Evolutionary conservation across 2,113 vertebrate genomes (phyloP).

Genomic region (Acanthochromis polyacanthus): DNA sequence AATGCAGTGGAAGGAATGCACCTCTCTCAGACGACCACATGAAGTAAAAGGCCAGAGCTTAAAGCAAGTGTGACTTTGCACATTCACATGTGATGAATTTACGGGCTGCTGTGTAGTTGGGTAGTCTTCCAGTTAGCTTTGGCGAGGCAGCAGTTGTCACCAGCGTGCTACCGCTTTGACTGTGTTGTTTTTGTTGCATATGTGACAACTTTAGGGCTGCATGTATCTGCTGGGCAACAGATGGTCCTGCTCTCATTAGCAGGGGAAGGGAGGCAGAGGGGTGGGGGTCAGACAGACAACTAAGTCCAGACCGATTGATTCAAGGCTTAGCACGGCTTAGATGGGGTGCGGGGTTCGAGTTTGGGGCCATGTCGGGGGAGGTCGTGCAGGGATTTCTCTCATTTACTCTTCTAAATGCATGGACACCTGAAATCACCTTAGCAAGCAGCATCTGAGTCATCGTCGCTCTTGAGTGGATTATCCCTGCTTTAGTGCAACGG

Average conservation of each 20-base stretch:
- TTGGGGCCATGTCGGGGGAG: constrained; percentile 28
- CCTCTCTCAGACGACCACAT: not conserved
- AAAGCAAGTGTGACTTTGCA: not conserved
- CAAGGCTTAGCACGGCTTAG: constrained; percentile 75
- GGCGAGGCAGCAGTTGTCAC: not conserved
- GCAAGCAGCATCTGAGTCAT: constrained; percentile 45
- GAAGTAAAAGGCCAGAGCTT: not conserved
- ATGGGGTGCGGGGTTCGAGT: constrained; percentile 43
- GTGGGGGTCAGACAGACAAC: constrained; percentile 76
- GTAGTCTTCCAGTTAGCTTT: not conserved
- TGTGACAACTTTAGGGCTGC: constrained; percentile 38
- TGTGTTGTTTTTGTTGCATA: constrained; percentile 60
- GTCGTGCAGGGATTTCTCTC: constrained; percentile 13
- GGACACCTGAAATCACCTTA: constrained; percentile 55
- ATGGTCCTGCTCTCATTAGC: constrained; percentile 75
- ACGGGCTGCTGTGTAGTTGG: not conserved
- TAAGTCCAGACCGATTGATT: constrained; percentile 72
- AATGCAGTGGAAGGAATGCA: not conserved
- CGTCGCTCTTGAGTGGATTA: constrained; percentile 47
- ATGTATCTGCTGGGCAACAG: constrained; percentile 65
- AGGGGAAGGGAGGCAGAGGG: constrained; percentile 12
- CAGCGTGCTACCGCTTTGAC: not conserved
- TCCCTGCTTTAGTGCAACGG: constrained; percentile 25
- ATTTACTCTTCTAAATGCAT: constrained; percentile 39
- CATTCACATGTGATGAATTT: not conserved